Evolutionary conservation across 2,888 invertebrate species (phyloP).

Genomic region (Campoplex nolae): DNA sequence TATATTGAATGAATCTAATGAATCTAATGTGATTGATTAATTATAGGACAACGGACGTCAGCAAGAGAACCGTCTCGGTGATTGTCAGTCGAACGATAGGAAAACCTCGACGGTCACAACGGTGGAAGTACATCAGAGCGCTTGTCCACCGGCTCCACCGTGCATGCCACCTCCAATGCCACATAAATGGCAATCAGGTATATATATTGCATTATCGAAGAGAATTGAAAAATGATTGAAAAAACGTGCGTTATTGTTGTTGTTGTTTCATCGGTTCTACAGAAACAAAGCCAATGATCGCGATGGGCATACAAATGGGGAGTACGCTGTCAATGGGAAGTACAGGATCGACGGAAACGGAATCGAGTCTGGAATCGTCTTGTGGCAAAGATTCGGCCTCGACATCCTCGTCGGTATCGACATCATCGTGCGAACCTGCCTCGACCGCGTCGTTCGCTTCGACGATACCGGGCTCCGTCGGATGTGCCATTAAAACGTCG

Average conservation of each 20-base stretch:
- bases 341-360: slow-evolving; percentile 83
- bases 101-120: slow-evolving; percentile 86
- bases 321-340: slow-evolving; percentile 84
- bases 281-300: slow-evolving; percentile 83
- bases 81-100: slow-evolving; percentile 85
- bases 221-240: too few relatives aligned
- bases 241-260: background rate
- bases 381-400: slow-evolving; percentile 82
- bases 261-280: background rate
- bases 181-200: slow-evolving; percentile 82
- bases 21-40: background rate
- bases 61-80: slow-evolving; percentile 74
- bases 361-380: slow-evolving; percentile 82
- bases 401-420: slow-evolving; percentile 81
- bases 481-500: slow-evolving; percentile 79
- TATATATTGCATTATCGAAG: too few relatives aligned
- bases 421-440: slow-evolving; percentile 82
- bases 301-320: slow-evolving; percentile 83
- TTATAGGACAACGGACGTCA: slow-evolving; percentile 77
- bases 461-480: slow-evolving; percentile 78
- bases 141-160: slow-evolving; percentile 82
- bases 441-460: slow-evolving; percentile 75
- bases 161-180: slow-evolving; percentile 80
- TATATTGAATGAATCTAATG: background rate
- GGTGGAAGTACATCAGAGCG: slow-evolving; percentile 90